Conservation (phyloP, 1,140 invertebrate species). For the Sycophila sp. region DNA sequence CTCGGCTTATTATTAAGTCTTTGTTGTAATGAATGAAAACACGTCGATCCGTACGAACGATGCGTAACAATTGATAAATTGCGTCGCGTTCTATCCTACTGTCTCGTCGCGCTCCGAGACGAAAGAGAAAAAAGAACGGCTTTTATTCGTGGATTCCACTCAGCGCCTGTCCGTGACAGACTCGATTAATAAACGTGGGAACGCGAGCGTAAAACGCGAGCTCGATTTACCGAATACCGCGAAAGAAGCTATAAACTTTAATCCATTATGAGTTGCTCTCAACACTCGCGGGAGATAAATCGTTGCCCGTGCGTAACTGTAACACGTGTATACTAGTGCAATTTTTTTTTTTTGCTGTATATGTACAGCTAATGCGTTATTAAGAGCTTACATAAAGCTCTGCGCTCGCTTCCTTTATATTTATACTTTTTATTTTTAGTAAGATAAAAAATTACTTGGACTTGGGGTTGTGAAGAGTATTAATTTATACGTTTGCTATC, state of each 20-base stretch:
- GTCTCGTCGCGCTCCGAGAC: neutral
- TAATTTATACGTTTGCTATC: too few species aligned
- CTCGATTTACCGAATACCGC: neutral
- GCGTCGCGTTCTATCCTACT: neutral
- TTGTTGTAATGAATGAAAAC: too few species aligned
- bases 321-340: too few species aligned
- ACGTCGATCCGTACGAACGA: neutral
- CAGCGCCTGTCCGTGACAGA: neutral
- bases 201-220: neutral
- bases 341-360: neutral
- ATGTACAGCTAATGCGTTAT: too few species aligned
- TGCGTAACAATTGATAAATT: neutral
- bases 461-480: too few species aligned
- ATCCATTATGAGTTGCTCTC: neutral
- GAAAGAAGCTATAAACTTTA: neutral
- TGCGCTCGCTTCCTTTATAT: too few species aligned
- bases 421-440: too few species aligned
- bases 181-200: conserved; percentile 12
- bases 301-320: too few species aligned
- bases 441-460: too few species aligned
- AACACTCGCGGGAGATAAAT: neutral
- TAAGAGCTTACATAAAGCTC: too few species aligned
- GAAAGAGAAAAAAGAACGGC: neutral
- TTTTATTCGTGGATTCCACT: neutral
- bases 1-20: too few species aligned